Percentiles rank a stretch among this genome's conserved stretches.
These are phyloP conservation scores for Atherinomorus stipes DNA, from an alignment of 2,113 vertebrate genomes.

Conservation along the genomic window DNA sequence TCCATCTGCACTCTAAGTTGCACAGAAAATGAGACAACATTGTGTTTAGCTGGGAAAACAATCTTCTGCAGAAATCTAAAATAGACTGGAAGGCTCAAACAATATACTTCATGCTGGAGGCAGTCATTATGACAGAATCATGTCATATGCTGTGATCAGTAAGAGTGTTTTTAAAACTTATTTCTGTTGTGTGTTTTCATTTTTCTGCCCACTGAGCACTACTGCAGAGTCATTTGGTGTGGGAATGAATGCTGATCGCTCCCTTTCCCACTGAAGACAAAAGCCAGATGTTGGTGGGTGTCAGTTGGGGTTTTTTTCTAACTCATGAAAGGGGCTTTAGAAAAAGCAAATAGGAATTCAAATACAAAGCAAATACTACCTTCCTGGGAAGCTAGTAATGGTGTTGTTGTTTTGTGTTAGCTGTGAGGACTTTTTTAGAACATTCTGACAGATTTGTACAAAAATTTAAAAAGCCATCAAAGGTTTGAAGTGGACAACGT, in stretches of 20 bases:
- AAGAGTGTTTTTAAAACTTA: not conserved
- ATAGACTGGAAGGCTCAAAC: not conserved
- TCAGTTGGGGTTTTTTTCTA: not conserved
- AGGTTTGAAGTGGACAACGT: too few relatives aligned
- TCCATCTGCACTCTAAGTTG: too few relatives aligned
- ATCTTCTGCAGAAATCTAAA: too few relatives aligned
- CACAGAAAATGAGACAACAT: too few relatives aligned
- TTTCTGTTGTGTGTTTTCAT: not conserved
- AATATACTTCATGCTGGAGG: not conserved
- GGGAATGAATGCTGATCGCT: not conserved
- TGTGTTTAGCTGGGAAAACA: too few relatives aligned
- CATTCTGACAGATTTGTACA: too few relatives aligned
- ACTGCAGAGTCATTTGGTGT: not conserved
- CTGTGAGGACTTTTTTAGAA: too few relatives aligned
- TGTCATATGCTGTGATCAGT: not conserved
- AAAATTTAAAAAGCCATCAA: too few relatives aligned
- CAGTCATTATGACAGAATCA: not conserved
- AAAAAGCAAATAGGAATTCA: too few relatives aligned
- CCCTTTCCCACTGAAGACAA: too few relatives aligned
- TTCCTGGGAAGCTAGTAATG: too few relatives aligned
- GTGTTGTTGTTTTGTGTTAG: too few relatives aligned
- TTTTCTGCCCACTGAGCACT: not conserved
- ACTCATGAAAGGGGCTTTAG: not conserved
- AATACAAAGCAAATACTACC: not conserved
- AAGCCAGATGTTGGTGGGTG: not conserved